Conservation (phyloP, 2,113 vertebrate species). For the Aix galericulata region DNA sequence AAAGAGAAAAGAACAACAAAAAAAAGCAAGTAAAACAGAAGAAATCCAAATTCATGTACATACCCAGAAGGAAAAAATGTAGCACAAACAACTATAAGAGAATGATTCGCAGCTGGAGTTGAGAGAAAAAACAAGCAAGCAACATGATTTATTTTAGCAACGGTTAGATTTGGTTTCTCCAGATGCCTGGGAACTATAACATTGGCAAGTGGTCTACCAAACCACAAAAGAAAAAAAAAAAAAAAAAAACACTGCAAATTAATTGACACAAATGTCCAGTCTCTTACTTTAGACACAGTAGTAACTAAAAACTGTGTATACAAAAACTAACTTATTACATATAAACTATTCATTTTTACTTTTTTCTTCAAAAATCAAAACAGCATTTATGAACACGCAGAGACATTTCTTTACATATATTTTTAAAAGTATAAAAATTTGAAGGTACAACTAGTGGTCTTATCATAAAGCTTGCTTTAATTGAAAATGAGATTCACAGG, state of each 20-base stretch:
- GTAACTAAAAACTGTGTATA: accelerated
- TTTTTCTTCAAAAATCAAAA: not conserved
- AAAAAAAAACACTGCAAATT: not conserved
- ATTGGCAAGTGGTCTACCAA: not conserved
- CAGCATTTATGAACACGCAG: not conserved
- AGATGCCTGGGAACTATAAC: not conserved
- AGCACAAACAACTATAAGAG: not conserved
- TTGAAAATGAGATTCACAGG: not conserved
- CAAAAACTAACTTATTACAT: not conserved
- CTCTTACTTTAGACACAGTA: not conserved
- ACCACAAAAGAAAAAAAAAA: not conserved
- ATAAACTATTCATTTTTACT: not conserved
- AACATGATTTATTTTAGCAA: not conserved
- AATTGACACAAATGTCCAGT: not conserved
- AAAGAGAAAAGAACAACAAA: not conserved
- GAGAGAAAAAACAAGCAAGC: constrained; percentile 18
- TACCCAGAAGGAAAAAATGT: not conserved
- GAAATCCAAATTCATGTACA: not conserved
- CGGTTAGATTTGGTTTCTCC: not conserved
- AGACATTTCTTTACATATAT: not conserved
- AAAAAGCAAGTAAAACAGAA: not conserved
- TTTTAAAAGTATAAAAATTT: not conserved
- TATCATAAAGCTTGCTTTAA: not conserved
- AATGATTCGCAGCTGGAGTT: not conserved
- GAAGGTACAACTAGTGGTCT: not conserved